phyloP scores from a whole-genome alignment of 2,113 vertebrate species.

The Nicator chloris region DNA sequence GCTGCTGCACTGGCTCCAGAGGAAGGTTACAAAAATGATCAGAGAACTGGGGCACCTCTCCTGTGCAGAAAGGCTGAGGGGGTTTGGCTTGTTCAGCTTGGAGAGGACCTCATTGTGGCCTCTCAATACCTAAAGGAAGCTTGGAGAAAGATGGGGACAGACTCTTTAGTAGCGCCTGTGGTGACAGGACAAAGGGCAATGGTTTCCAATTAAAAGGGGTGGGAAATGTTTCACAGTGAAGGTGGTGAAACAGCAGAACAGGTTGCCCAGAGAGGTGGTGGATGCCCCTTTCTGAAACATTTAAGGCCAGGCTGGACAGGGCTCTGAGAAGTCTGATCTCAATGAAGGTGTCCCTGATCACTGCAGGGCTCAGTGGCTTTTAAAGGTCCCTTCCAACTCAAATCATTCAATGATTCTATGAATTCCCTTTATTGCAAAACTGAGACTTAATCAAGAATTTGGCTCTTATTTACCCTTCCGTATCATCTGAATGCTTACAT shows the following conservation, averaged over 20 bases:
- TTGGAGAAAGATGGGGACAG: not conserved
- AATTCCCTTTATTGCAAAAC: not conserved
- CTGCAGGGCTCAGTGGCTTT: not conserved
- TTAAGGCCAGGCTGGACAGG: not conserved
- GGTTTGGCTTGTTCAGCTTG: not conserved
- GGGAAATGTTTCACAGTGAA: accelerated
- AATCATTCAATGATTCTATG: not conserved
- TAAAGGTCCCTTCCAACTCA: not conserved
- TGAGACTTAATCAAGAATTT: not conserved
- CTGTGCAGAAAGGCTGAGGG: not conserved
- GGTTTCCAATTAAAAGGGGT: not conserved
- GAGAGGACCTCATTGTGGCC: not conserved
- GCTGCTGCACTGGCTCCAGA: not conserved
- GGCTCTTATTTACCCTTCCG: not conserved
- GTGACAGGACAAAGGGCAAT: not conserved
- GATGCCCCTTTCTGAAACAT: not conserved
- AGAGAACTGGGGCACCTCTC: not conserved
- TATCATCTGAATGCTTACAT: not conserved
- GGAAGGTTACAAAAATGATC: not conserved
- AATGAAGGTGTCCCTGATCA: not conserved
- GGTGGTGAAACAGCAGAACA: not conserved
- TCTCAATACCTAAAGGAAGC: not conserved
- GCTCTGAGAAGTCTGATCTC: not conserved
- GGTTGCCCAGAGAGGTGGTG: not conserved
- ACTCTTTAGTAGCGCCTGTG: not conserved